Percentiles rank a stretch among this genome's conserved stretches.
phyloP scores from a whole-genome alignment of 2,888 invertebrate genomes.

The Brachynemurus nebulosus region DNA sequence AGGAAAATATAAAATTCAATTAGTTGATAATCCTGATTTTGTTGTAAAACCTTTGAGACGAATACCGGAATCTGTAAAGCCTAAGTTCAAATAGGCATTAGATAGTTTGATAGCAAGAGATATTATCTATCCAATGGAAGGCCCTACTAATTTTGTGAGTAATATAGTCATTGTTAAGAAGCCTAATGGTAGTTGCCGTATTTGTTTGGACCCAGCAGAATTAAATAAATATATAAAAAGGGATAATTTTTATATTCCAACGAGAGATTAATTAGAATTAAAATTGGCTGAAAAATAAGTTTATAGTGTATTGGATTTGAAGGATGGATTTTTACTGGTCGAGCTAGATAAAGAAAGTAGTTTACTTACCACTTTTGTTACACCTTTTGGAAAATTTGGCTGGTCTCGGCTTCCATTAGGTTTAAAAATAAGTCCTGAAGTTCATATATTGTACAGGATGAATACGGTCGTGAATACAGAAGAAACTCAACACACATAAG shows the following conservation, averaged over 20 bases:
- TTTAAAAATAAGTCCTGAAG: slow-evolving; percentile 14
- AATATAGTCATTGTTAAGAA: slow-evolving; percentile 9
- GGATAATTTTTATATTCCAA: slow-evolving; percentile 8
- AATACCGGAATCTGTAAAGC: background rate
- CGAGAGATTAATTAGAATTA: slow-evolving; percentile 10
- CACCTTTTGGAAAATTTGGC: background rate
- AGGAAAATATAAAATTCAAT: background rate
- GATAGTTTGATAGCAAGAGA: background rate
- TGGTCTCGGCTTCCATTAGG: slow-evolving; percentile 14
- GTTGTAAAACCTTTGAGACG: background rate
- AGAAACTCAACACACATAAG: background rate
- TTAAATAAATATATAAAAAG: slow-evolving; percentile 9
- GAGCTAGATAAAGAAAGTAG: background rate
- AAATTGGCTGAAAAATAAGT: slow-evolving; percentile 11
- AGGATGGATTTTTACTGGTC: slow-evolving; percentile 16
- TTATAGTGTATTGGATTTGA: slow-evolving; percentile 14
- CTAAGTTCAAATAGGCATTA: background rate
- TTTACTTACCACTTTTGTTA: background rate
- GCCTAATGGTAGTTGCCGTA: slow-evolving; percentile 7
- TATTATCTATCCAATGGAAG: background rate
- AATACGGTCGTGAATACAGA: background rate
- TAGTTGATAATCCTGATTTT: background rate
- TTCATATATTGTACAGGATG: background rate
- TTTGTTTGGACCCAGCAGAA: slow-evolving; percentile 10
- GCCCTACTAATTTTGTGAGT: slow-evolving; percentile 9